Conservation (phyloP, 2,113 vertebrate species). For the Euleptes europaea region DNA sequence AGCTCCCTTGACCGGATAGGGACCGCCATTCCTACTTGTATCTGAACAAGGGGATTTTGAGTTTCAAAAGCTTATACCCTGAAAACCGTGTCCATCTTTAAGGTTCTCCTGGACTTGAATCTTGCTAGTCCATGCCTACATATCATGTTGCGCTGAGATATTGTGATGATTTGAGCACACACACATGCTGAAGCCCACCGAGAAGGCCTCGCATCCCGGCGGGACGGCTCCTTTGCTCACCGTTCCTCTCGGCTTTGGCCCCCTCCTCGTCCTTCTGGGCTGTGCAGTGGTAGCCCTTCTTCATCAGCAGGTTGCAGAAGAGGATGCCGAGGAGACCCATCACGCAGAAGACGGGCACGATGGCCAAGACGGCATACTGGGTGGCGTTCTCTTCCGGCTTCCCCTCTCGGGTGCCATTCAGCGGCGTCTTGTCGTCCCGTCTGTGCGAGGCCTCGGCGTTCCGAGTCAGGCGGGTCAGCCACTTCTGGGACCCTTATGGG, state of each 20-base stretch:
- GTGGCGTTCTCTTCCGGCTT: slow-evolving; percentile 79
- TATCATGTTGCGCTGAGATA: too few relatives aligned
- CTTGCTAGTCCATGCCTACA: not conserved
- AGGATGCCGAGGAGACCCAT: slow-evolving; percentile 93
- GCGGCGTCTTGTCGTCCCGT: slow-evolving; percentile 13
- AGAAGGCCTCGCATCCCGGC: too few relatives aligned
- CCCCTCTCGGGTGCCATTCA: slow-evolving; percentile 76
- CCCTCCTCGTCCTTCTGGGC: slow-evolving; percentile 83
- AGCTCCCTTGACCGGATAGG: too few relatives aligned
- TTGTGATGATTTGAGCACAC: too few relatives aligned
- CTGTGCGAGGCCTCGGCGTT: slow-evolving; percentile 29
- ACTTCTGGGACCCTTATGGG: not conserved
- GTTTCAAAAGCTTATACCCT: too few relatives aligned
- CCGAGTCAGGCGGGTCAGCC: slow-evolving; percentile 32
- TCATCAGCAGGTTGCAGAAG: slow-evolving; percentile 93
- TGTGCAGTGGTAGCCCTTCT: slow-evolving; percentile 89
- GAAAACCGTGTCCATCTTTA: too few relatives aligned
- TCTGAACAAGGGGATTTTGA: too few relatives aligned
- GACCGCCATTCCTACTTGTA: too few relatives aligned
- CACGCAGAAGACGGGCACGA: slow-evolving; percentile 92
- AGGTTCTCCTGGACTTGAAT: too few relatives aligned
- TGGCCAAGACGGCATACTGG: slow-evolving; percentile 86
- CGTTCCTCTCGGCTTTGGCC: slow-evolving; percentile 70
- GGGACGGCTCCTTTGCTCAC: slow-evolving; percentile 62
- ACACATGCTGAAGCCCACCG: not conserved